Evolutionary conservation across 1,140 invertebrate species (phyloP).

Genomic region (Battus philenor): DNA sequence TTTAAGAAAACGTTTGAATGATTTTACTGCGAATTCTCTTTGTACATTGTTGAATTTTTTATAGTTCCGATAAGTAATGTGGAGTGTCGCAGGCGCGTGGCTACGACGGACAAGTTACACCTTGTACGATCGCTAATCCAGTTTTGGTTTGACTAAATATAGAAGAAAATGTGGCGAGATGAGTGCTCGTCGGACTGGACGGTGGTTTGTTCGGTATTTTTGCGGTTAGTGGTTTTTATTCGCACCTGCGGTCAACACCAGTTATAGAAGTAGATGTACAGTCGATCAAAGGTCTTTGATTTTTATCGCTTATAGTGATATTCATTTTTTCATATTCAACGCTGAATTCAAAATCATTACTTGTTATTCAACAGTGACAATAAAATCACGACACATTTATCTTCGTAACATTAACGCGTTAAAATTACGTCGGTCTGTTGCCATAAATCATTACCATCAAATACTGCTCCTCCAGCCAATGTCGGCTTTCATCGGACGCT

Average conservation of each 20-base stretch:
- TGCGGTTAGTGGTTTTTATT: conserved; percentile 53
- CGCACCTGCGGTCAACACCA: conserved; percentile 46
- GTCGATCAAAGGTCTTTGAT: not conserved
- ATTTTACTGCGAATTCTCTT: conserved; percentile 33
- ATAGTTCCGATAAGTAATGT: conserved; percentile 34
- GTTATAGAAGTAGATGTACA: conserved; percentile 27
- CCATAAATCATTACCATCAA: conserved; percentile 73
- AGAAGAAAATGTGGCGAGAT: conserved; percentile 42
- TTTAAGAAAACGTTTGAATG: conserved; percentile 16
- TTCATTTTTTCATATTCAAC: not conserved
- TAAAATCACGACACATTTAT: conserved; percentile 54
- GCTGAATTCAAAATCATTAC: conserved; percentile 24
- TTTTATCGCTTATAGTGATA: no score
- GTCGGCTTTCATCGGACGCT: conserved; percentile 64
- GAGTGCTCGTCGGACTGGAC: conserved; percentile 46
- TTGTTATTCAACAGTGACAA: conserved; percentile 35
- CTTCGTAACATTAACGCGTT: conserved; percentile 58
- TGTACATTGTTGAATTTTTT: conserved; percentile 28
- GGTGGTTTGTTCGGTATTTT: conserved; percentile 40
- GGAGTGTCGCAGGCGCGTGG: conserved; percentile 35
- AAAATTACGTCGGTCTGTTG: conserved; percentile 62
- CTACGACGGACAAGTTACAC: conserved; percentile 38
- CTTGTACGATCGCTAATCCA: conserved; percentile 49
- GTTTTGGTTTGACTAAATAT: conserved; percentile 55
- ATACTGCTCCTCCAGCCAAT: conserved; percentile 43